These are phyloP conservation scores for Larimichthys crocea DNA, from an alignment of 2,113 vertebrate genomes.

Conservation along the genomic window DNA sequence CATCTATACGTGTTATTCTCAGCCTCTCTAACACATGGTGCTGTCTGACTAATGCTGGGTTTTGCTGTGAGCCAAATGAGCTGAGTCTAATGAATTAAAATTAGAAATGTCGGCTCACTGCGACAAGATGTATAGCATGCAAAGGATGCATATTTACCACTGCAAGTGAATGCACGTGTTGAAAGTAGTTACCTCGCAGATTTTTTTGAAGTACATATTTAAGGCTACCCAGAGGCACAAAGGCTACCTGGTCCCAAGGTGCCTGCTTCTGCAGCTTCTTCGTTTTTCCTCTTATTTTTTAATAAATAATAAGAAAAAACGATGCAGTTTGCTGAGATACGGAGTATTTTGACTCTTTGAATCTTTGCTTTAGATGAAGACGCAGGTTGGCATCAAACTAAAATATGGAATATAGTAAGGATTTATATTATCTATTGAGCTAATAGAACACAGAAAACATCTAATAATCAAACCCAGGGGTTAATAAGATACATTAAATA, in stretches of 20 bases:
- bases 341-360: not conserved
- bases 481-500: not conserved
- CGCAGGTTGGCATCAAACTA: not conserved
- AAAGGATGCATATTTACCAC: not conserved
- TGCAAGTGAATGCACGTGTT: slow-evolving; percentile 11
- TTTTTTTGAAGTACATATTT: slow-evolving; percentile 15
- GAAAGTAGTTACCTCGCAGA: not conserved
- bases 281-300: not conserved
- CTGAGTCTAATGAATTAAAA: slow-evolving; percentile 62
- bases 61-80: slow-evolving; percentile 50
- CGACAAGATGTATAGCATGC: slow-evolving; percentile 22
- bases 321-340: not conserved
- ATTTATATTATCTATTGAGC: not conserved
- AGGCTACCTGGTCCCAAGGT: slow-evolving; percentile 7
- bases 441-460: not conserved
- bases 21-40: slow-evolving; percentile 10
- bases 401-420: not conserved
- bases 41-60: slow-evolving; percentile 40
- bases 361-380: not conserved
- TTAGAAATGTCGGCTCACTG: slow-evolving; percentile 36
- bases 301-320: not conserved
- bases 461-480: not conserved
- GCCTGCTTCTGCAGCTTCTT: not conserved
- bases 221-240: not conserved
- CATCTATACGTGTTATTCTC: slow-evolving; percentile 23